A percentile compares a stretch with the other conserved stretches of the same genome.
These are phyloP conservation scores for Drosophila oshimai DNA, from an alignment of 1,140 invertebrate species.

Conservation along the genomic window DNA sequence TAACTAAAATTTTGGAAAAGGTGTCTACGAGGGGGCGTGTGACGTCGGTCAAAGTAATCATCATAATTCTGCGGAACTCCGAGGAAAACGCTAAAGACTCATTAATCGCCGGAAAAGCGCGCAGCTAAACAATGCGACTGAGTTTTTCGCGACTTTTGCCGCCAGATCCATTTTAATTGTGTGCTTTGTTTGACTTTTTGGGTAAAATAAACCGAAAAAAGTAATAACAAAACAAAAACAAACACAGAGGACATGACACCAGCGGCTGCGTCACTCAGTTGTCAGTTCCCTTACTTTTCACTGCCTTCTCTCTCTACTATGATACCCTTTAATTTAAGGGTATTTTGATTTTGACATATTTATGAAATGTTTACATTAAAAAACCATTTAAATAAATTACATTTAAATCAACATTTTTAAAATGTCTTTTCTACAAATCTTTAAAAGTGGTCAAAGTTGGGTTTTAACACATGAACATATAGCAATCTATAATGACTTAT, in stretches of 20 bases:
- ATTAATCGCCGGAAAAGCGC: constrained; percentile 57
- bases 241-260: constrained; percentile 45
- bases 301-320: background rate
- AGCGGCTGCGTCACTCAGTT: constrained; percentile 52
- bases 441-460: too few species aligned
- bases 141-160: constrained; percentile 59
- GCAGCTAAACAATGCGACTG: constrained; percentile 26
- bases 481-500: too few species aligned
- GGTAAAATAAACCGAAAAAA: constrained; percentile 14
- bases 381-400: too few species aligned
- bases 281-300: constrained; percentile 7
- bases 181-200: constrained; percentile 31
- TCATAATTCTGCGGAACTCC: constrained; percentile 52
- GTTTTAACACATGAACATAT: too few species aligned
- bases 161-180: constrained; percentile 71
- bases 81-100: constrained; percentile 69
- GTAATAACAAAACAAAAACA: constrained; percentile 35
- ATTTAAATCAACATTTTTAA: too few species aligned
- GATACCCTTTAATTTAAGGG: background rate
- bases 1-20: constrained; percentile 12
- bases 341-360: background rate
- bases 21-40: constrained; percentile 6
- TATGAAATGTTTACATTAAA: too few species aligned
- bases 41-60: constrained; percentile 63
- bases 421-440: too few species aligned